Base-by-base conservation (phyloP, 2,797 vertebrate genomes). In the Dipus sagitta region DNA sequence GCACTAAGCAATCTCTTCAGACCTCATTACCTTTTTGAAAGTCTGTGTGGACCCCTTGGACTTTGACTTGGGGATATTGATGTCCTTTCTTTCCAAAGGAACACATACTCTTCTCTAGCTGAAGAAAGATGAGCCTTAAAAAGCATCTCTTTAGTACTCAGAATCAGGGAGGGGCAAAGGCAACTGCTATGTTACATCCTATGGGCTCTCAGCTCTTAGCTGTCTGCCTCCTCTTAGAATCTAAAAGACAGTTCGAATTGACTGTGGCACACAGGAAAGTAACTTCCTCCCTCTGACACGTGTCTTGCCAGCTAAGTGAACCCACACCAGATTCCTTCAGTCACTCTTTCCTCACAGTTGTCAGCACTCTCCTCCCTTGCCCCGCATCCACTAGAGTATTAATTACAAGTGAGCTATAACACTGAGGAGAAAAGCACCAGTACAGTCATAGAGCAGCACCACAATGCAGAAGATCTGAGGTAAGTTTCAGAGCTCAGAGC, bases 311-410 rank as follows among this genome's bases (percentile, higher is more conserved):
- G 11, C 24, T 67, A 11, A 3, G 34, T 18, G 21, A 21, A n/a
- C 3, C 4, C 24, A n/a, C n/a, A 30, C n/a, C 4, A 42, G 21
- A 1, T 26, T 62, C 62, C 52, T 71, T 62, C 30, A 42, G 28
- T 14, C 14, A 0, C 38, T 28, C 65, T 47, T 62, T 74, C 6
- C 30, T 75, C 32, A 10, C 3, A 6, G 4, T 28, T 8, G 23
- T 6, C 1, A 23, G 14, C 0, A 0, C 52, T 21, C 4, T 62
- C 9, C 42, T 67, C 30, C 47, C 7, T 24, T 28, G 8, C 9
- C 17, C 24, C 5, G 2, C 2, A 65, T 30, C 52, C 58, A 47
- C 20, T 38, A 65, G 21, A 84, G 64, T 76, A 47, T 54, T 42
- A 79, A 28, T 58, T 67, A 24, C 42, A 68, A 34, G 30, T 65